phyloP scores from a whole-genome alignment of 2,888 invertebrate genomes.

The Ectemnius lituratus region DNA sequence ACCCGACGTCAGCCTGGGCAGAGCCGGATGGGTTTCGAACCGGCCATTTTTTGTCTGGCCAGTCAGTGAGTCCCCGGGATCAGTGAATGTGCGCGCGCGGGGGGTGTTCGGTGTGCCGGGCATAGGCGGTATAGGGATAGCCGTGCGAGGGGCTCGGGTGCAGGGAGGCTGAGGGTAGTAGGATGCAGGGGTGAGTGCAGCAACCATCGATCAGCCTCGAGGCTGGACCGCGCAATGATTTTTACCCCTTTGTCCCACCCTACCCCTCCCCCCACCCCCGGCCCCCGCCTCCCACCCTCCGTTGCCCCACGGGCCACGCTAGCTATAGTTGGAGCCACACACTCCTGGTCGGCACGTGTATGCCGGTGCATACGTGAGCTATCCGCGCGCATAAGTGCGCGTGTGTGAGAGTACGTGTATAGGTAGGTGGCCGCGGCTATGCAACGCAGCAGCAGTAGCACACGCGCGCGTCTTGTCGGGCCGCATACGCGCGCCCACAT shows the following conservation, averaged over 20 bases:
- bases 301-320: constrained; percentile 72
- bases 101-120: constrained; percentile 46
- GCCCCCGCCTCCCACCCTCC: constrained; percentile 27
- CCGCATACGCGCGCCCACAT: constrained; percentile 46
- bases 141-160: constrained; percentile 46
- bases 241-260: constrained; percentile 76
- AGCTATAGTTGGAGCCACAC: constrained; percentile 62
- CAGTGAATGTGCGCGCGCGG: constrained; percentile 71
- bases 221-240: constrained; percentile 78
- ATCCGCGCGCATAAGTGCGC: constrained; percentile 5
- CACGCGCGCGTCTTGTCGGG: constrained; percentile 37
- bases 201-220: constrained; percentile 77
- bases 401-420: constrained; percentile 7
- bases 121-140: constrained; percentile 34
- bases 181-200: constrained; percentile 68
- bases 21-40: constrained; percentile 72
- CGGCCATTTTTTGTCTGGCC: constrained; percentile 78
- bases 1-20: constrained; percentile 75
- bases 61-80: constrained; percentile 78
- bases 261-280: constrained; percentile 26
- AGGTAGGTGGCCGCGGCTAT: constrained; percentile 50
- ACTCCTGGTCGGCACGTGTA: constrained; percentile 44
- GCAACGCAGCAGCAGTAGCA: constrained; percentile 39
- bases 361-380: constrained; percentile 50
- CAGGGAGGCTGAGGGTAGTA: constrained; percentile 56